These are phyloP conservation scores for Miltochrista miniata DNA, from an alignment of 2,888 invertebrate genomes.

Conservation along the genomic window DNA sequence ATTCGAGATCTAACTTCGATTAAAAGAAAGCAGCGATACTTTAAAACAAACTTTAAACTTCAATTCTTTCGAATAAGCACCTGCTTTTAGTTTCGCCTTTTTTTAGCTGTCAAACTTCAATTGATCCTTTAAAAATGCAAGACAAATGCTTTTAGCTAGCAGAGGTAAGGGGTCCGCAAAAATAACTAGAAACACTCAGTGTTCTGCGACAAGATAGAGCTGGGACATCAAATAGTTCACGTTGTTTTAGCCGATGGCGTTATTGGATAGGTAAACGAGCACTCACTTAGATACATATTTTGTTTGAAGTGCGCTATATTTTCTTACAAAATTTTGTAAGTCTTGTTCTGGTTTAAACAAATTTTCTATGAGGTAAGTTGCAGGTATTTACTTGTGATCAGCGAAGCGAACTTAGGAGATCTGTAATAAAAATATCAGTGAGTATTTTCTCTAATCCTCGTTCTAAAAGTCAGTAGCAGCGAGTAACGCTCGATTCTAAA, in stretches of 20 bases:
- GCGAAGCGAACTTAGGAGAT: no score
- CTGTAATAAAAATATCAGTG: no score
- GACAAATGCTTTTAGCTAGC: conserved; percentile 73
- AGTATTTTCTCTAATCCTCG: no score
- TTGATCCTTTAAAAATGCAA: conserved; percentile 78
- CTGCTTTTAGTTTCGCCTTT: conserved; percentile 28
- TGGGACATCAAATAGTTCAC: conserved; percentile 60
- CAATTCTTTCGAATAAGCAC: conserved; percentile 21
- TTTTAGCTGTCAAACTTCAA: conserved; percentile 61
- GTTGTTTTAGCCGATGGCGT: conserved; percentile 66
- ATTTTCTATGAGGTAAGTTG: background rate
- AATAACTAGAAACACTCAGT: conserved; percentile 66
- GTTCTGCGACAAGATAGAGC: conserved; percentile 46
- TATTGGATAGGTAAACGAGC: conserved; percentile 61
- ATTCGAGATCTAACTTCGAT: no score
- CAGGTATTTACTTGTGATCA: background rate
- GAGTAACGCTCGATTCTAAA: no score
- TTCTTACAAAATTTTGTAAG: background rate
- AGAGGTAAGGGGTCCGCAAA: conserved; percentile 58
- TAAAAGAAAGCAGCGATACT: no score
- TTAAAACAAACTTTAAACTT: conserved; percentile 18
- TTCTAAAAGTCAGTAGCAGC: no score
- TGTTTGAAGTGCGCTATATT: conserved; percentile 8
- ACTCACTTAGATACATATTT: conserved; percentile 29
- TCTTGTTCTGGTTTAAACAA: background rate